These are phyloP conservation scores for Coelopa frigida DNA, from an alignment of 1,140 invertebrate species.

Conservation along the genomic window DNA sequence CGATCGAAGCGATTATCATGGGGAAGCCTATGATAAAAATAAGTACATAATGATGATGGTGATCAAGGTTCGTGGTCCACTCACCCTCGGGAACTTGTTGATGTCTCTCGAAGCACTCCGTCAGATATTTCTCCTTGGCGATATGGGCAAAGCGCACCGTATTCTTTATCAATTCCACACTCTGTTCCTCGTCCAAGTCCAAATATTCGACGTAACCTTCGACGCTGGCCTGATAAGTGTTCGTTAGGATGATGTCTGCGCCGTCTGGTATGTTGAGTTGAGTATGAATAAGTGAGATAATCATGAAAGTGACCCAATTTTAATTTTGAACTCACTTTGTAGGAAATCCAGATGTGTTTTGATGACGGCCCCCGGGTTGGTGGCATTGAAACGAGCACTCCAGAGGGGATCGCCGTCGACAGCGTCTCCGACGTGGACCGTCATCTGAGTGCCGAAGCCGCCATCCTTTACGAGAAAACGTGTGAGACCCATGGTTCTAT, in stretches of 20 bases:
- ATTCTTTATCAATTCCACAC: conserved; percentile 60
- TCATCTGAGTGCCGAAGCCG: conserved; percentile 70
- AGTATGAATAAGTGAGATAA: no score
- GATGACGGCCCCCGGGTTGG: conserved; percentile 64
- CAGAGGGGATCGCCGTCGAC: conserved; percentile 73
- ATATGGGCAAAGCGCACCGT: conserved; percentile 59
- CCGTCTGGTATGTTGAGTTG: no score
- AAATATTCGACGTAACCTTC: conserved; percentile 69
- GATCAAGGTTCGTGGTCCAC: not conserved
- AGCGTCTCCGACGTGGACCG: conserved; percentile 59
- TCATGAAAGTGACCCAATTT: no score
- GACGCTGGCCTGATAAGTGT: conserved; percentile 83
- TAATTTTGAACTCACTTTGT: conserved; percentile 37
- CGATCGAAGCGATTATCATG: conserved; percentile 74
- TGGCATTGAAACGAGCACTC: conserved; percentile 69
- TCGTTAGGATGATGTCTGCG: conserved; percentile 76
- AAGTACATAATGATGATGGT: not conserved
- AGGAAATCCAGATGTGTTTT: conserved; percentile 73
- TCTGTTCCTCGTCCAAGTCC: conserved; percentile 55
- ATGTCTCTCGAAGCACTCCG: conserved; percentile 32
- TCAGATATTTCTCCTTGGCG: conserved; percentile 38
- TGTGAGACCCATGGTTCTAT: conserved; percentile 27
- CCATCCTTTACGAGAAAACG: conserved; percentile 56
- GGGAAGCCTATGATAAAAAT: conserved; percentile 40
- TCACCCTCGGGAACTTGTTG: conserved; percentile 25